Evolutionary conservation across 2,797 vertebrate species (phyloP).

Genomic region (Buceros bicornis): DNA sequence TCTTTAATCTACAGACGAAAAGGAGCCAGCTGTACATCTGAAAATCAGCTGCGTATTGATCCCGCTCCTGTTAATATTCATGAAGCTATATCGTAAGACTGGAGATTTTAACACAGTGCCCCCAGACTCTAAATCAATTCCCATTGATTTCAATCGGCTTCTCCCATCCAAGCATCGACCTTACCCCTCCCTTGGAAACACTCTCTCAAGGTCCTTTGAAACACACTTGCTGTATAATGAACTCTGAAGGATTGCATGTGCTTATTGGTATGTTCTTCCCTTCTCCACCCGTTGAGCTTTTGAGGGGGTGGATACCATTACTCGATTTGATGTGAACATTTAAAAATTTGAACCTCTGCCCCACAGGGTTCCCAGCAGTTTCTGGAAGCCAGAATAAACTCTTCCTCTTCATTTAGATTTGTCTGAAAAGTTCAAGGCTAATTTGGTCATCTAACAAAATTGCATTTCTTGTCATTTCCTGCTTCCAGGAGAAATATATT

Average conservation of each 20-base stretch:
- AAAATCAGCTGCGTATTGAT: conserved; percentile 88
- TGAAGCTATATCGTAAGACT: conserved; percentile 92
- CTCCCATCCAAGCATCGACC: conserved; percentile 82
- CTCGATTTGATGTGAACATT: conserved; percentile 37
- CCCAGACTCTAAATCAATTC: conserved; percentile 90
- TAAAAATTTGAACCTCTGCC: conserved; percentile 32
- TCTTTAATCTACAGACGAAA: conserved; percentile 79
- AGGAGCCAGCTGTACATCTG: conserved; percentile 80
- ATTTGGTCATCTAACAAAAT: conserved; percentile 26
- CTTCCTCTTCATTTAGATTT: conserved; percentile 18
- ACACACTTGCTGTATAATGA: conserved; percentile 81
- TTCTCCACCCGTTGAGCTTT: conserved; percentile 18
- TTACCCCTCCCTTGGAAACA: conserved; percentile 82
- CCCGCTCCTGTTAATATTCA: conserved; percentile 92
- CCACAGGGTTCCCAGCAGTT: conserved; percentile 20
- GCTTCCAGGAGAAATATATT: conserved; percentile 15
- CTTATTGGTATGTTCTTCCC: conserved; percentile 3
- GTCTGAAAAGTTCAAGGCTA: conserved; percentile 44
- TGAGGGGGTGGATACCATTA: not conserved
- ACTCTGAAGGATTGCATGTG: conserved; percentile 67
- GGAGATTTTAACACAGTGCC: conserved; percentile 86
- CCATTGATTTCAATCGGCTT: conserved; percentile 93
- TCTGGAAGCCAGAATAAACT: conserved; percentile 33
- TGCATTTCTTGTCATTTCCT: conserved; percentile 12
- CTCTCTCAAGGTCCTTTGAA: conserved; percentile 87